Conservation (phyloP, 2,888 invertebrate species). For the Cataglyphis altisquamis region DNA sequence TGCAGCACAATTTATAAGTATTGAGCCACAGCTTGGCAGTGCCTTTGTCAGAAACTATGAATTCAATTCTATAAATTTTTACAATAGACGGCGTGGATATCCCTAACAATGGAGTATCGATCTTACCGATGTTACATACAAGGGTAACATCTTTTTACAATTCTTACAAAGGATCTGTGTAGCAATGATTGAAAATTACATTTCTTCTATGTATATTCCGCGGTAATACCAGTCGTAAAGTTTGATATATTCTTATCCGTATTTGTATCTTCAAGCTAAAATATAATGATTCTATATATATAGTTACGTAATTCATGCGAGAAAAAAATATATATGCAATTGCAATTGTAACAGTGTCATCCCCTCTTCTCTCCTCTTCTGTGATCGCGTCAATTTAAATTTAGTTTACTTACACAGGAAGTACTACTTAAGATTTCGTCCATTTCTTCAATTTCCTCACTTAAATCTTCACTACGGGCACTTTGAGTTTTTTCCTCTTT, state of each 20-base stretch:
- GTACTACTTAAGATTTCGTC: slow-evolving; percentile 83
- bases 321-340: slow-evolving; percentile 32
- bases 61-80: slow-evolving; percentile 60
- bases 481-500: slow-evolving; percentile 78
- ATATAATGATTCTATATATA: slow-evolving; percentile 64
- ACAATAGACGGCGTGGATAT: slow-evolving; percentile 64
- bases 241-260: slow-evolving; percentile 81
- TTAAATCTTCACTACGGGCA: slow-evolving; percentile 81
- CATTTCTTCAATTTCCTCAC: slow-evolving; percentile 83
- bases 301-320: slow-evolving; percentile 35
- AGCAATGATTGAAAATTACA: slow-evolving; percentile 71
- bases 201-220: slow-evolving; percentile 77
- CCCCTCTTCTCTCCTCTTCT: neutral
- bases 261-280: slow-evolving; percentile 81
- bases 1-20: slow-evolving; percentile 80
- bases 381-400: slow-evolving; percentile 37
- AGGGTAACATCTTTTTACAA: slow-evolving; percentile 59
- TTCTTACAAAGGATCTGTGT: slow-evolving; percentile 57
- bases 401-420: slow-evolving; percentile 82
- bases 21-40: slow-evolving; percentile 84
- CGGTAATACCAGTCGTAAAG: slow-evolving; percentile 79
- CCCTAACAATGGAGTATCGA: slow-evolving; percentile 67
- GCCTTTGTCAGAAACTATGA: slow-evolving; percentile 76
- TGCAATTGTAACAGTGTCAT: slow-evolving; percentile 20
- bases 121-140: slow-evolving; percentile 51